Conservation (phyloP, 2,113 vertebrate genomes). For the Siniperca knerii region DNA sequence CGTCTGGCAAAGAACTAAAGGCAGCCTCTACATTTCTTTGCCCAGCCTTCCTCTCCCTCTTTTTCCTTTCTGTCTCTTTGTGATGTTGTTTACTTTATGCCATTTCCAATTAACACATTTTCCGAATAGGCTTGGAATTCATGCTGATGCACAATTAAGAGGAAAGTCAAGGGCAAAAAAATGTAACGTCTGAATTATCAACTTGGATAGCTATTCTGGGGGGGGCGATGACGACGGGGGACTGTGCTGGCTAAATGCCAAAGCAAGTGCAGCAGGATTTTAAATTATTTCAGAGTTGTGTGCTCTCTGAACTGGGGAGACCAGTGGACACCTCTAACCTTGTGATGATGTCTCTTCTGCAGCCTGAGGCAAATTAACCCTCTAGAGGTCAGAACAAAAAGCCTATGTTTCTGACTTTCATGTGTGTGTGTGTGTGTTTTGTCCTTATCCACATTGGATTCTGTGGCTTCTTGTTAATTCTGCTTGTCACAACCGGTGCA, state of each 20-base stretch:
- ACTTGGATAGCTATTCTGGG: too few relatives aligned
- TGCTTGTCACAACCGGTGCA: background rate
- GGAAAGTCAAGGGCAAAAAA: conserved; percentile 7
- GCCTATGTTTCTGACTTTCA: background rate
- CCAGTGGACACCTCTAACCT: conserved; percentile 25
- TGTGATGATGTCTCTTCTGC: conserved; percentile 18
- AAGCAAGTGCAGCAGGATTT: conserved; percentile 4
- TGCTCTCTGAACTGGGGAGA: conserved; percentile 35
- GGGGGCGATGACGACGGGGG: too few relatives aligned
- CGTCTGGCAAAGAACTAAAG: conserved; percentile 8
- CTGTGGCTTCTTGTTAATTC: conserved; percentile 19
- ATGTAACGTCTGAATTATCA: too few relatives aligned
- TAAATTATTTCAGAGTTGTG: conserved; percentile 44
- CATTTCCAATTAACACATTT: conserved; percentile 26
- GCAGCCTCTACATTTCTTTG: background rate
- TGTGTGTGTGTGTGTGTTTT: conserved; percentile 3
- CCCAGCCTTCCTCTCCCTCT: background rate
- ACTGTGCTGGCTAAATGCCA: conserved; percentile 5
- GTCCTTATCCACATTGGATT: conserved; percentile 17
- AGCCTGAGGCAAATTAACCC: conserved; percentile 49
- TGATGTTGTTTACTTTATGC: conserved; percentile 42
- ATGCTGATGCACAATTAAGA: background rate
- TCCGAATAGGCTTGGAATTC: background rate
- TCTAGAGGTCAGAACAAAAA: conserved; percentile 29
- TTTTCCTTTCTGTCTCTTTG: background rate